Conservation (phyloP, 2,113 vertebrate genomes). For the Gymnorhina tibicen region DNA sequence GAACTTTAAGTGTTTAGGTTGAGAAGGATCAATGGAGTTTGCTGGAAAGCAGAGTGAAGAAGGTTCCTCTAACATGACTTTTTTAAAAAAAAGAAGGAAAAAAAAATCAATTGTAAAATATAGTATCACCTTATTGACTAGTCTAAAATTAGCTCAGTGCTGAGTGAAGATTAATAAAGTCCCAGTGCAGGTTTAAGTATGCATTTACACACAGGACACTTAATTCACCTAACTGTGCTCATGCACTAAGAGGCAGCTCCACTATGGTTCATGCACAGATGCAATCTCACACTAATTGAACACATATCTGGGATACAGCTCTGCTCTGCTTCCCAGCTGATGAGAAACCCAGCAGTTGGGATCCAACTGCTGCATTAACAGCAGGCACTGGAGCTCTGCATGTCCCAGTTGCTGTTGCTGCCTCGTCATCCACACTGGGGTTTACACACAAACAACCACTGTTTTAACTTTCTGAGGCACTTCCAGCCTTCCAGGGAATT, state of each 20-base stretch:
- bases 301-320: neutral
- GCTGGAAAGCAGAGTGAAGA: constrained; percentile 69
- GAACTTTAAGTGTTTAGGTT: constrained; percentile 96
- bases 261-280: constrained; percentile 5
- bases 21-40: constrained; percentile 90
- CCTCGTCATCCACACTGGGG: neutral
- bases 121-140: constrained; percentile 81
- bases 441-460: neutral
- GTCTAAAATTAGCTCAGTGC: constrained; percentile 79
- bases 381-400: neutral
- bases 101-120: constrained; percentile 82
- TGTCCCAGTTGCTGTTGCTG: neutral
- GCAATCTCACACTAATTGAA: constrained; percentile 23
- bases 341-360: neutral
- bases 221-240: constrained; percentile 32
- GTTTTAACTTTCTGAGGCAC: neutral
- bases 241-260: neutral
- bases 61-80: constrained; percentile 62
- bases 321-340: neutral
- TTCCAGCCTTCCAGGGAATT: neutral
- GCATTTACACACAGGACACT: constrained; percentile 46
- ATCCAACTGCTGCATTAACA: neutral
- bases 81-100: neutral
- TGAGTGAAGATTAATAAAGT: constrained; percentile 74
- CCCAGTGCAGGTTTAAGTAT: constrained; percentile 42